Evolutionary conservation across 2,797 vertebrate species (phyloP), one percentile per base, ranked within the genome.

Genomic region (Amniataba percoides): DNA sequence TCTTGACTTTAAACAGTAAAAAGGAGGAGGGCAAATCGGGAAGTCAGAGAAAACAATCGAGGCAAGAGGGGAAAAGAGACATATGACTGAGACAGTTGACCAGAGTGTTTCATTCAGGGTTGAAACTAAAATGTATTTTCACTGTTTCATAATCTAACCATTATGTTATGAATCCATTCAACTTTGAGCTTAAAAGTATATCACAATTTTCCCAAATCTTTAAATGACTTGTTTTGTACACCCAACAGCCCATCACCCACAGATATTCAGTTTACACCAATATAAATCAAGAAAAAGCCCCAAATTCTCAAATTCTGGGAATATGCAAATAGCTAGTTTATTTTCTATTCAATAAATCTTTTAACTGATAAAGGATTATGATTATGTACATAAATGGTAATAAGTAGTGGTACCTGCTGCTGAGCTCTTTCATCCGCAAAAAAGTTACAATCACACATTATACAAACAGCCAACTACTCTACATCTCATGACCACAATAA

Each of bases 1-100:
- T 87, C 87, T 87, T 88, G 84, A 85, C 83, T 87, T 87, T 77
- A 86, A 94, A 91, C 83, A 88, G 86, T 69, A 78, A 89, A 42
- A 85, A 84, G 72, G 80, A 87, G 71, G 74, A 84, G 79, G 73
- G 65, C 39, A 77, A 86, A 85, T 66, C 71, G 46, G 69, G 68
- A 85, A 80, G 80, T 85, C 58, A 34, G 61, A 68, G 71, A 83
- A 84, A 76, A 84, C 74, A 78, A 83, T 51, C 3, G 9, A 70
- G n/a, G 18, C 21, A 55, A 76, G 76, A 74, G 31, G 36, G 31
- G 52, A 55, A 82, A 72, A 68, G 43, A 64, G 51, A 67, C 31
- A 64, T 27, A 39, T 68, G 23, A 83, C 34, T 63, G 59, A 82
- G 45, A 49, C 16, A 55, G 31, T 55, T 43, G 56, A 21, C 51